Base-by-base conservation (phyloP, 2,888 invertebrate genomes). In the Oscheius sp. region DNA sequence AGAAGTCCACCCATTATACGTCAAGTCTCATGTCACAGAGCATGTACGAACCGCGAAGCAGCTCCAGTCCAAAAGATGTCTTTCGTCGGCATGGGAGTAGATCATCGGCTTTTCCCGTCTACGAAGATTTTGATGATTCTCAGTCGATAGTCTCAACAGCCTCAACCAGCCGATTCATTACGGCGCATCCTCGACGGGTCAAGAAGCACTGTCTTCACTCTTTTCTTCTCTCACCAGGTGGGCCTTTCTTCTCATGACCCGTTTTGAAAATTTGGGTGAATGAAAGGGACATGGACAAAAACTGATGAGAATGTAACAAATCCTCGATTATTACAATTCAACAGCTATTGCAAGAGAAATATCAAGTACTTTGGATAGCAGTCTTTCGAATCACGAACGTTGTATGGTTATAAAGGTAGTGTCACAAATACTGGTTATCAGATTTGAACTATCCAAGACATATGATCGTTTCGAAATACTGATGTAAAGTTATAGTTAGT, bases 61-160 rank as follows among this genome's bases (percentile, higher is more conserved):
- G 57, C 37, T 29, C 32, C 33, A 48, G 57, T 60, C 59, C 29
- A n/a, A 33, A 50, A 59, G 55, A 50, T 9, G 35, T 42, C 32
- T 57, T 42, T 47, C 51, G 47, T 29, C 10, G 59, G 10, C 37
- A 42, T 21, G 48, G 71, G 57, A 42, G 48, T n/a, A 77, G 55
- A 77, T 73, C 55, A 55, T 79, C 35, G 75, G 75, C 57, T 75
- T 77, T 65, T 77, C 75, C n/a, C 11, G 70, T 29, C n/a, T 74
- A 50, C 11, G 81, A 81, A 48, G 81, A 81, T 68, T 78, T 76
- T 42, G 70, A 74, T 33, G 81, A 81, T 66, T 66, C 51, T 11
- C 75, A 73, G 51, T 81, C 81, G 2, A 74, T 79, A 2, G 66
- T 79, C 51, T 81, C 81, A 7, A 78, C 79, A 32, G 81, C 81